Conservation (phyloP, 1,140 invertebrate species). For the Trichoplusia ni region DNA sequence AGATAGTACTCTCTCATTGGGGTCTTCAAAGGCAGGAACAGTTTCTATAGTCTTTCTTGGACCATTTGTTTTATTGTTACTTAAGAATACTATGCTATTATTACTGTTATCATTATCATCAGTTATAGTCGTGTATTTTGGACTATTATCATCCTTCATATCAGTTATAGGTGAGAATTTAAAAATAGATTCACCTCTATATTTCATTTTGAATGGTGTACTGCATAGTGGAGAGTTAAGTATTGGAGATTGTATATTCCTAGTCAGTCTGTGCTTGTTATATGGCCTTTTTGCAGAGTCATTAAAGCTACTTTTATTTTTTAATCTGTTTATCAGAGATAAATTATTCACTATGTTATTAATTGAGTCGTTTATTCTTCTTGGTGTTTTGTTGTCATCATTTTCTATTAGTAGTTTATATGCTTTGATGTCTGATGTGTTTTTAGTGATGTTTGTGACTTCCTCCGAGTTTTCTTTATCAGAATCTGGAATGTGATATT, state of each 20-base stretch:
- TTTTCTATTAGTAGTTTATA: slow-evolving; percentile 62
- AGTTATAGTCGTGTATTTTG: slow-evolving; percentile 29
- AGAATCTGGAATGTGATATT: slow-evolving; percentile 51
- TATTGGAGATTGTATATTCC: slow-evolving; percentile 38
- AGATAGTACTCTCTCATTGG: slow-evolving; percentile 9
- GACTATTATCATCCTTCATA: slow-evolving; percentile 34
- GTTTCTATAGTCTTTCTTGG: not conserved
- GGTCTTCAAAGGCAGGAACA: too few species aligned
- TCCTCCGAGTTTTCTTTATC: slow-evolving; percentile 64
- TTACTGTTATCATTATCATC: slow-evolving; percentile 32
- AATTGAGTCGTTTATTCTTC: slow-evolving; percentile 57
- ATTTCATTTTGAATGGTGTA: slow-evolving; percentile 67
- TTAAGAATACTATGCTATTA: slow-evolving; percentile 17
- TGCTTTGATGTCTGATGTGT: slow-evolving; percentile 54
- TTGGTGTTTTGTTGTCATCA: slow-evolving; percentile 36
- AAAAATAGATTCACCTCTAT: slow-evolving; percentile 66
- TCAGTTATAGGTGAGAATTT: slow-evolving; percentile 64
- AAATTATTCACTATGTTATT: slow-evolving; percentile 58
- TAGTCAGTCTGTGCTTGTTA: slow-evolving; percentile 37
- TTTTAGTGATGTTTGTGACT: slow-evolving; percentile 28
- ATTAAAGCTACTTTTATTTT: slow-evolving; percentile 23
- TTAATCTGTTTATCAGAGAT: slow-evolving; percentile 44
- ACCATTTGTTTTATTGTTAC: not conserved
- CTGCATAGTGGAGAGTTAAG: slow-evolving; percentile 62
- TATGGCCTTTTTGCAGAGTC: slow-evolving; percentile 19